A percentile compares a stretch with the other conserved stretches of the same genome.
phyloP scores from a whole-genome alignment of 2,113 vertebrate genomes.

The Melanocharis versteri region DNA sequence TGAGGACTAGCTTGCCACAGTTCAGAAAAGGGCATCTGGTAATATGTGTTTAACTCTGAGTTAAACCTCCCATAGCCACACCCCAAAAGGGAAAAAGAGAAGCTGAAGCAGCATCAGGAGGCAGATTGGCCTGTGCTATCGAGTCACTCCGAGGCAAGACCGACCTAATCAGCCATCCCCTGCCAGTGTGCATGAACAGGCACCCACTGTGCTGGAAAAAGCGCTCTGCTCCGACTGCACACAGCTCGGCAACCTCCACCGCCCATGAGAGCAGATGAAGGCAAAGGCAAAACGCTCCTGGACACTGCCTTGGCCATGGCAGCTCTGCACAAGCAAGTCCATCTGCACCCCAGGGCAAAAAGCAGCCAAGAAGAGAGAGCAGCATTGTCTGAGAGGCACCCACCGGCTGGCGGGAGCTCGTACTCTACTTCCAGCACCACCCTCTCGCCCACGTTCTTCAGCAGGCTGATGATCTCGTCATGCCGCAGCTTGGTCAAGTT shows the following conservation, averaged over 20 bases:
- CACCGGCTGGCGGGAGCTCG: slow-evolving; percentile 90
- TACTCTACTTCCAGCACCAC: slow-evolving; percentile 98
- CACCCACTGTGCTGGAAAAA: slow-evolving; percentile 54
- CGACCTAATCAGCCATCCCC: slow-evolving; percentile 53
- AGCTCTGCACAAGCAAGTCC: not conserved
- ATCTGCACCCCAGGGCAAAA: not conserved
- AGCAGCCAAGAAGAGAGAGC: not conserved
- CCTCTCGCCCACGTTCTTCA: slow-evolving; percentile 94
- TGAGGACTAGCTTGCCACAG: not conserved
- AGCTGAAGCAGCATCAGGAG: slow-evolving; percentile 1
- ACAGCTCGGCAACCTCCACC: not conserved
- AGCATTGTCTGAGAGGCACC: not conserved
- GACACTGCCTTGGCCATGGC: not conserved
- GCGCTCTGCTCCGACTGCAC: not conserved
- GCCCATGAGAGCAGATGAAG: accelerated
- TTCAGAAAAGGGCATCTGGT: not conserved
- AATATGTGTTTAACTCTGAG: not conserved
- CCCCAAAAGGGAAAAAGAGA: not conserved
- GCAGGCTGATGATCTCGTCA: slow-evolving; percentile 93
- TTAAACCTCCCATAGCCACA: not conserved
- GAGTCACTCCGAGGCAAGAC: slow-evolving; percentile 8
- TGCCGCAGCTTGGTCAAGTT: slow-evolving; percentile 92
- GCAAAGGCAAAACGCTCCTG: not conserved
- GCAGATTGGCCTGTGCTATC: slow-evolving; percentile 30
- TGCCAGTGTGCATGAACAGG: slow-evolving; percentile 34